Base-by-base conservation (phyloP, 2,888 invertebrate genomes). In the Aproaerema taeniolella region DNA sequence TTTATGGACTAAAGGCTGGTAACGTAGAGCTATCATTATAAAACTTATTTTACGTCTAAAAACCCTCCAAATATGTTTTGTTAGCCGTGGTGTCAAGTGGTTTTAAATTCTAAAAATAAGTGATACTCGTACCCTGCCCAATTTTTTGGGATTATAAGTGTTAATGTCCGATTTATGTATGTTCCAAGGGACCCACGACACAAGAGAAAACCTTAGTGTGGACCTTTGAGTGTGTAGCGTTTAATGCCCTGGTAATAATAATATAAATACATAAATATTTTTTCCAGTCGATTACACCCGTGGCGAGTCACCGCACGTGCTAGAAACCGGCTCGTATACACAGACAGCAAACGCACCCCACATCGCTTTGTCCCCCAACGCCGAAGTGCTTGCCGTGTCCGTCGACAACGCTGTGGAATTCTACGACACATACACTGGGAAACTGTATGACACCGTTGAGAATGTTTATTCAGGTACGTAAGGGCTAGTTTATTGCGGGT, bases 361-460 rank as follows among this genome's bases (percentile, higher is more conserved):
- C 47, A 89, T 95, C 39, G 92, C 93, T 0, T 77, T 96, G 30
- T 93, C 95, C 9, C 94, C 95, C 12, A 91, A 94, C 69, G 93
- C 92, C 0, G 91, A 94, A 60, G 92, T 94, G 11, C 77, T 95
- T 8, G 94, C 90, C 0, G 89, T 95, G 8, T 90, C 92, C 14
- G 88, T 89, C 42, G 90, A 89, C 38, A 81, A 88, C 25, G 85
- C 85, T 10, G 67, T 96, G 2, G 89, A 90, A 43, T 89, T 95
- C 61, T 95, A 92, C 79, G 92, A 91, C 37, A 90, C 91, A 0
- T 77, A 88, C 47, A 89, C 89, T 31, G 93, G 92, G 10, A 64
- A 88, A 46, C 80, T 91, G 43, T 93, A 92, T 57, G 88, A 89
- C 50, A 89, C 87, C 14, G 90, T 95, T 36, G 89, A 91, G 43